Evolutionary conservation across 2,797 vertebrate genomes (phyloP).

Genomic region (Lacerta viridis): DNA sequence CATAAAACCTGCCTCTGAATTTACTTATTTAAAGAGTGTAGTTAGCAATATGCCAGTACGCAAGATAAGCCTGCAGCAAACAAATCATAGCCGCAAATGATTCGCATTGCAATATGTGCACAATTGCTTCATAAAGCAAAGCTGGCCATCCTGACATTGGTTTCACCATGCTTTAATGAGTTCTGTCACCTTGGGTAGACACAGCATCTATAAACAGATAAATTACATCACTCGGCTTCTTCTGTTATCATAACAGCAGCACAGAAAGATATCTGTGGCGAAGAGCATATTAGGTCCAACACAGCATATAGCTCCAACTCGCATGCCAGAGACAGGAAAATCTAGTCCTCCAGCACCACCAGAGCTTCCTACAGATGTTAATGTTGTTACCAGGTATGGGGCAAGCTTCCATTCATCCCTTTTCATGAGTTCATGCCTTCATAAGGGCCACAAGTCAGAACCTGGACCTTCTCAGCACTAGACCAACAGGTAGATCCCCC

Average conservation of each 20-base stretch:
- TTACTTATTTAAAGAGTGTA: background rate
- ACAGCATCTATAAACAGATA: constrained; percentile 1
- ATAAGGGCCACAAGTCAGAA: background rate
- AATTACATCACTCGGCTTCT: constrained; percentile 11
- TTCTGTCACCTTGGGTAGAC: constrained; percentile 20
- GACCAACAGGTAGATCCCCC: background rate
- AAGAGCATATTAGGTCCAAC: background rate
- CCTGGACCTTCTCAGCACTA: background rate
- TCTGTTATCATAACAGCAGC: background rate
- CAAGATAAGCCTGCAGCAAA: background rate
- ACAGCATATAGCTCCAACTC: background rate
- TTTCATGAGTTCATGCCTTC: background rate
- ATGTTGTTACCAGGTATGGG: background rate
- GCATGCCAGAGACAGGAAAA: background rate
- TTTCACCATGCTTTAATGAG: constrained; percentile 30
- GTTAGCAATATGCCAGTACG: background rate
- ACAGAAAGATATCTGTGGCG: background rate
- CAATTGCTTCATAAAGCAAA: constrained; percentile 30
- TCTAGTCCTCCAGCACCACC: background rate
- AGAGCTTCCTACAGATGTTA: background rate
- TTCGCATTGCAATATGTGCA: background rate
- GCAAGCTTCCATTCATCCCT: background rate
- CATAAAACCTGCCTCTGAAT: background rate
- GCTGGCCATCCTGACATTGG: constrained; percentile 1
- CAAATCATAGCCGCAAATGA: background rate